A percentile compares a stretch with the other conserved stretches of the same genome.
Conservation (phyloP, 2,113 vertebrate genomes). For the Lethenteron reissneri region DNA sequence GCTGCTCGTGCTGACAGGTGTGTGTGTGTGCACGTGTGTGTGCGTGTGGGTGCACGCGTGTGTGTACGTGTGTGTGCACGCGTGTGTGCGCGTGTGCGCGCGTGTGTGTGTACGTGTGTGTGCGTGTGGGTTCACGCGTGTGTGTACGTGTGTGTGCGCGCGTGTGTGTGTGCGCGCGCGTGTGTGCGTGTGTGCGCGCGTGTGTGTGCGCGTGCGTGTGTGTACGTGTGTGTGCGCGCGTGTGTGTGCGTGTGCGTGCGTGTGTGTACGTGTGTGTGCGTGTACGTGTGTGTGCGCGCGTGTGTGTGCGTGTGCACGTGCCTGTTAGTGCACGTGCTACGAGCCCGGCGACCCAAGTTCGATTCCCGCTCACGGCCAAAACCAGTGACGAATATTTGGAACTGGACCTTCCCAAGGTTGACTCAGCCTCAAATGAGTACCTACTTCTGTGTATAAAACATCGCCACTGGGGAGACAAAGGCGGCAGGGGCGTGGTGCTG, state of each 20-base stretch:
- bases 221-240: background rate
- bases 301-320: background rate
- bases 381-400: too few relatives aligned
- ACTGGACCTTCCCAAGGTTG: too few relatives aligned
- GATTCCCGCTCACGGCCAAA: too few relatives aligned
- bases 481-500: too few relatives aligned
- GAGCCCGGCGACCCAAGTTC: too few relatives aligned
- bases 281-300: background rate
- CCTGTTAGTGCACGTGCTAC: too few relatives aligned
- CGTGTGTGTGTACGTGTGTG: background rate
- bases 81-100: background rate
- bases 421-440: too few relatives aligned
- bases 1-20: background rate
- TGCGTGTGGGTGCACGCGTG: background rate
- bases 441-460: too few relatives aligned
- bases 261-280: too few relatives aligned
- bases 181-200: background rate
- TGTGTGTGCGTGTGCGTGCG: background rate
- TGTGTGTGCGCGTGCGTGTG: rapidly evolving
- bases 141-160: background rate
- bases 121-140: background rate
- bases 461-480: too few relatives aligned
- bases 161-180: background rate
- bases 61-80: background rate
- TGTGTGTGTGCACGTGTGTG: background rate